A percentile compares a stretch with the other conserved stretches of the same genome.
Conservation (phyloP, 2,113 vertebrate genomes). For the Megatriorchis doriae region DNA sequence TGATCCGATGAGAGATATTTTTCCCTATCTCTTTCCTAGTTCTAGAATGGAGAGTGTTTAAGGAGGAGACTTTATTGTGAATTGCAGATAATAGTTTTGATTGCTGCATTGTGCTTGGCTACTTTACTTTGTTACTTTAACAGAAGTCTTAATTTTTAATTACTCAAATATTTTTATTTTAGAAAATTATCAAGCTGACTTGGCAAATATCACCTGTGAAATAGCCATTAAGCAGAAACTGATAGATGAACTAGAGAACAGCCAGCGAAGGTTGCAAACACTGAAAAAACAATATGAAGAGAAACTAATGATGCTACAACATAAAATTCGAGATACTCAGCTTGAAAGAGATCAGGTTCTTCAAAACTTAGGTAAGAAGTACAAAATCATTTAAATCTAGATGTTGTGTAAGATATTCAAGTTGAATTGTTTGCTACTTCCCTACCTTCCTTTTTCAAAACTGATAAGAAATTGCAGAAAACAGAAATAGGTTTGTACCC, state of each 20-base stretch:
- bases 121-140: not conserved
- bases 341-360: slow-evolving; percentile 96
- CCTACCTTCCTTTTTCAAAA: not conserved
- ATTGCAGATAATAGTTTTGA: not conserved
- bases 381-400: not conserved
- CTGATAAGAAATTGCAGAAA: not conserved
- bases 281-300: slow-evolving; percentile 97
- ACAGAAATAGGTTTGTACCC: not conserved
- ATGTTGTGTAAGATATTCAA: not conserved
- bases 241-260: slow-evolving; percentile 98
- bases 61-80: not conserved
- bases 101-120: not conserved
- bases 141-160: not conserved
- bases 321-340: slow-evolving; percentile 96
- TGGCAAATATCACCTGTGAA: slow-evolving; percentile 98
- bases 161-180: slow-evolving; percentile 3
- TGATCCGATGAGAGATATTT: not conserved
- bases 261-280: slow-evolving; percentile 91
- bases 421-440: not conserved
- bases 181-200: slow-evolving; percentile 93
- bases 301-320: slow-evolving; percentile 93
- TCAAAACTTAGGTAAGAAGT: slow-evolving; percentile 88
- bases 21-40: not conserved
- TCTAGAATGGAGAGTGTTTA: not conserved
- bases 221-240: slow-evolving; percentile 99